Evolutionary conservation across 2,797 vertebrate genomes (phyloP), one percentile per base, ranked within the genome.

Genomic region (Oreonectes daqikongensis): DNA sequence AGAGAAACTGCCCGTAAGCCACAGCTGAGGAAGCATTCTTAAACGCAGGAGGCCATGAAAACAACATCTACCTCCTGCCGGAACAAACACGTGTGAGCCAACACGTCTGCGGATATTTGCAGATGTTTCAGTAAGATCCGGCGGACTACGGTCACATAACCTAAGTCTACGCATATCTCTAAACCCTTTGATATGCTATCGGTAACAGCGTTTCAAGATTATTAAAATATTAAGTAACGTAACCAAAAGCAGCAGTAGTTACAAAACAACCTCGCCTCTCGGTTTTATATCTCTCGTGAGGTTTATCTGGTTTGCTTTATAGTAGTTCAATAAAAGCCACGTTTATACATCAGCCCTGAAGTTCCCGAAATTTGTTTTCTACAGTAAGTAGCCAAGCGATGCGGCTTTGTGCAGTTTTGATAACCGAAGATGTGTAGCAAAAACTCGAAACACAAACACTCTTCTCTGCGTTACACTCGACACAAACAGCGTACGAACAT

Each of bases 281-380:
- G 42, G 17, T 35, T n/a, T 61, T 32, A 28, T 10, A 63, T 38
- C 60, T 74, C 17, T 63, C 26, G 10, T 77, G 79, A 83, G 82
- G 77, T 83, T 77, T 40, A 76, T 59, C 30, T 48, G 70, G 74
- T 81, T 79, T 79, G 75, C 69, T 70, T 74, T 76, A 73, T 50
- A 66, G 40, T 69, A 69, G 22, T 50, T 59, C 32, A 22, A 12
- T 60, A 46, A 72, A 81, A 81, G 68, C 78, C 70, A 60, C 67
- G 68, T 44, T 66, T 59, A 65, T 69, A 57, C 26, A 44, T 40
- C 63, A 76, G 74, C 68, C 76, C 69, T 81, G 64, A 77, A 70
- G 28, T 67, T 40, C 20, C 26, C 22, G 4, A 32, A 17, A 57
- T 38, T 60, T 42, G 57, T 38, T 26, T 69, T 24, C 40, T 70